These are phyloP conservation scores for Cordilura impudica DNA, from an alignment of 2,888 invertebrate species.

Conservation along the genomic window DNA sequence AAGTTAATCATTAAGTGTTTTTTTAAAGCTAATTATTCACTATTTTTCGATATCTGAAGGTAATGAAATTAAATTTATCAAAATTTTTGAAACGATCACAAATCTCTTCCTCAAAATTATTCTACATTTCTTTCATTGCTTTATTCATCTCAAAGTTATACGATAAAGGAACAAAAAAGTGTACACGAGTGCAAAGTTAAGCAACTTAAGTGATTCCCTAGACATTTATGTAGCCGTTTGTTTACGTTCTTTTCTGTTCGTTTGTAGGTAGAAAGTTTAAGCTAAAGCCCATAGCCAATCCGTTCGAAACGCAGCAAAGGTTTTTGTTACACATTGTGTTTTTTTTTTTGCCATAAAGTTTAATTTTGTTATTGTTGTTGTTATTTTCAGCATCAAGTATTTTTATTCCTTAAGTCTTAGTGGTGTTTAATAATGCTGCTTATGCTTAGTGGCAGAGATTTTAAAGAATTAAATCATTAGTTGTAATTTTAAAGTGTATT, in stretches of 20 bases:
- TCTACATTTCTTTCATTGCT: background rate
- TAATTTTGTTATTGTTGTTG: background rate
- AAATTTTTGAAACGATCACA: too few relatives aligned
- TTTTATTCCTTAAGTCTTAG: constrained; percentile 32
- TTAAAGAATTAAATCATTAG: background rate
- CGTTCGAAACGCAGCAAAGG: constrained; percentile 18
- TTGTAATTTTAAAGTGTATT: too few relatives aligned
- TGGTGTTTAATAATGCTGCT: constrained; percentile 1
- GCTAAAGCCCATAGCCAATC: constrained; percentile 1
- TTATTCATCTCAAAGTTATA: constrained; percentile 28
- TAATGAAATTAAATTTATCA: too few relatives aligned
- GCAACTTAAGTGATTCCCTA: constrained; percentile 42
- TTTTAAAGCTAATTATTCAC: too few relatives aligned
- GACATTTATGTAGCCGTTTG: constrained; percentile 34
- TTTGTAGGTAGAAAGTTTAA: constrained; percentile 10
- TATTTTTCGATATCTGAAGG: too few relatives aligned
- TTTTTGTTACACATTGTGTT: too few relatives aligned
- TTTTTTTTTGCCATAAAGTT: constrained; percentile 19
- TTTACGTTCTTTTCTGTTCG: background rate
- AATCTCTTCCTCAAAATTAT: background rate
- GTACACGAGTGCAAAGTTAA: background rate
- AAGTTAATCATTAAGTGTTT: too few relatives aligned
- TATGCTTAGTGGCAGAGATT: background rate
- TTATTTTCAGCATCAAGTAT: background rate
- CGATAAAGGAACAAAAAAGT: constrained; percentile 10